Evolutionary conservation across 2,113 vertebrate species (phyloP).

Genomic region (Misgurnus anguillicaudatus): DNA sequence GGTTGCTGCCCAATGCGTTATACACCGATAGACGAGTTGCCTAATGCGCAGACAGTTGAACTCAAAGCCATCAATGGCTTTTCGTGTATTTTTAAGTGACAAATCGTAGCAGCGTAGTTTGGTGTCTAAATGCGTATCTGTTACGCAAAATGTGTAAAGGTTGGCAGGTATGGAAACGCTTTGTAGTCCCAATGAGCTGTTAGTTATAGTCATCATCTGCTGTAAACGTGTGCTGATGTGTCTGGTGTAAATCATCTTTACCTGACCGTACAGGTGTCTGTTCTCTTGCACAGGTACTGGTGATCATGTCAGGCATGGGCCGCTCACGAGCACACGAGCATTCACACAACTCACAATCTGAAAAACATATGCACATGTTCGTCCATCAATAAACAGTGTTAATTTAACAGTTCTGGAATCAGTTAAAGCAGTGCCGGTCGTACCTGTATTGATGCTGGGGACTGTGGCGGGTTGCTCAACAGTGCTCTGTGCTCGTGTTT

Average conservation of each 20-base stretch:
- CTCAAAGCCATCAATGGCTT: no score
- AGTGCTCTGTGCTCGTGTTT: slow-evolving; percentile 55
- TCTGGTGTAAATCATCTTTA: slow-evolving; percentile 59
- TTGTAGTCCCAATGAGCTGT: no score
- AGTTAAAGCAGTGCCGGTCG: not conserved
- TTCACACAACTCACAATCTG: slow-evolving; percentile 80
- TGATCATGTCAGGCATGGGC: slow-evolving; percentile 70
- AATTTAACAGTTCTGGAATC: not conserved
- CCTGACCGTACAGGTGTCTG: slow-evolving; percentile 73
- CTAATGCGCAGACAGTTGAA: no score
- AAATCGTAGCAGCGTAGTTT: no score
- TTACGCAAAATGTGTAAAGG: no score
- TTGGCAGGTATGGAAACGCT: no score
- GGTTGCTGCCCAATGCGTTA: no score
- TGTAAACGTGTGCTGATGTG: no score
- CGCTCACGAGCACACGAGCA: slow-evolving; percentile 77
- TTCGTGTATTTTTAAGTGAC: no score
- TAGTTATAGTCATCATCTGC: no score
- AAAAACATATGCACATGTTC: not conserved
- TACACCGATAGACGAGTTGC: no score
- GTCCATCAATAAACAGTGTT: not conserved
- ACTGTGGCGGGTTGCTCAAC: slow-evolving; percentile 52
- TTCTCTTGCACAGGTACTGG: slow-evolving; percentile 58
- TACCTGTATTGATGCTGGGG: slow-evolving; percentile 73
- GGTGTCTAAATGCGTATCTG: no score